Conservation (phyloP, 2,888 invertebrate species). For the Saturnia japonica region DNA sequence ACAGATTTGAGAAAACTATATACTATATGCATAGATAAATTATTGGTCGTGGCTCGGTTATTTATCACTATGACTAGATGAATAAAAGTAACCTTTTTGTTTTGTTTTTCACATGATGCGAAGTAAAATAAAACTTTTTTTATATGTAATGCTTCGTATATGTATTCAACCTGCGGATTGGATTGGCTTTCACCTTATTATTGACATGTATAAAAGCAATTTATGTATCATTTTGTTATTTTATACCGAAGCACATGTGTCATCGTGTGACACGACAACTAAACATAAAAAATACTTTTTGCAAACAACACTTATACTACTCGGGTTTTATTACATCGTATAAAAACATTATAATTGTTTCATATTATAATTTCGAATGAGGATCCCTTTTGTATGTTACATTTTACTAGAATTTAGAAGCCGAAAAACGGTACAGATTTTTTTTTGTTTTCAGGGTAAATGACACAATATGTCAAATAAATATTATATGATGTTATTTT, state of each 20-base stretch:
- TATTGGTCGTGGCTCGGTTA: no score
- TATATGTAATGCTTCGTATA: not conserved
- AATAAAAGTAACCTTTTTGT: not conserved
- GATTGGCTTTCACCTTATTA: slow-evolving; percentile 64
- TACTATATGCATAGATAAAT: no score
- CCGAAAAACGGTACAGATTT: slow-evolving; percentile 25
- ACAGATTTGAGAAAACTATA: no score
- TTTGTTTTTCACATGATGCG: not conserved
- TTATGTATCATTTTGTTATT: slow-evolving; percentile 63
- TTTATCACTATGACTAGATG: not conserved
- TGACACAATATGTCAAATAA: not conserved
- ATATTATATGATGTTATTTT: not conserved
- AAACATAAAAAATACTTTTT: slow-evolving; percentile 62
- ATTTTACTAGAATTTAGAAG: slow-evolving; percentile 42
- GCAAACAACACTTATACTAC: slow-evolving; percentile 48
- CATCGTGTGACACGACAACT: slow-evolving; percentile 73
- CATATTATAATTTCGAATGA: slow-evolving; percentile 32
- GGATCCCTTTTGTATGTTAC: slow-evolving; percentile 30
- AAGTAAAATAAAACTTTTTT: slow-evolving; percentile 5
- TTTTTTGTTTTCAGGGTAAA: not conserved
- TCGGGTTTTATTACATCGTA: slow-evolving; percentile 36
- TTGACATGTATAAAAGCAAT: slow-evolving; percentile 55
- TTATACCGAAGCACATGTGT: slow-evolving; percentile 63
- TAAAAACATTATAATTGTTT: slow-evolving; percentile 35
- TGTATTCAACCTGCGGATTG: slow-evolving; percentile 48